Conservation (phyloP, 2,797 vertebrate species). For the Peromyscus eremicus region DNA sequence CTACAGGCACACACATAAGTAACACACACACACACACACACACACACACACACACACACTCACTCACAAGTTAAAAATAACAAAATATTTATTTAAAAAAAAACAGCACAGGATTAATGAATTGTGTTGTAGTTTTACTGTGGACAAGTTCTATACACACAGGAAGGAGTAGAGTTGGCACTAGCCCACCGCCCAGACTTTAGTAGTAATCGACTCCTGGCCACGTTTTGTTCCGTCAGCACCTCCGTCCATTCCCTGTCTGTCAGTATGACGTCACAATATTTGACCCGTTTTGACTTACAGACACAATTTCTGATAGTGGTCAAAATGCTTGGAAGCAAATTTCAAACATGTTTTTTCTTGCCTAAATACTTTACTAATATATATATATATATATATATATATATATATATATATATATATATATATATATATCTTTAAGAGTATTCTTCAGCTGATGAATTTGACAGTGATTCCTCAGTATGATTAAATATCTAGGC, state of each 20-base stretch:
- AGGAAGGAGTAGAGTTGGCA: slow-evolving; percentile 10
- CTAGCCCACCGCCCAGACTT: background rate
- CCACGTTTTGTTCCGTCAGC: background rate
- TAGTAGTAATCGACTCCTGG: background rate
- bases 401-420: background rate
- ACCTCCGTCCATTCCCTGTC: background rate
- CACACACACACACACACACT: background rate
- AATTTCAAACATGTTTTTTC: slow-evolving; percentile 2
- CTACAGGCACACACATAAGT: background rate
- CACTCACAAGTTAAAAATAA: background rate
- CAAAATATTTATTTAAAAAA: background rate
- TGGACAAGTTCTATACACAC: background rate
- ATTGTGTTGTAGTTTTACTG: slow-evolving; percentile 27
- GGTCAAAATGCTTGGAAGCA: slow-evolving; percentile 34
- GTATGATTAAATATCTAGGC: background rate
- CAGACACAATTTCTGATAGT: background rate
- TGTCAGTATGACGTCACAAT: background rate
- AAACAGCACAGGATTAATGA: background rate
- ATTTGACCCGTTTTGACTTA: slow-evolving; percentile 34
- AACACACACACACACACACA: no score
- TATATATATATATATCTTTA: background rate
- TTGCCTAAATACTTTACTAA: background rate
- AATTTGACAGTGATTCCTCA: background rate
- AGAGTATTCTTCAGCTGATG: background rate
- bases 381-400: background rate